Conservation (phyloP, 2,888 invertebrate species). For the Drosophila sordidula region DNA sequence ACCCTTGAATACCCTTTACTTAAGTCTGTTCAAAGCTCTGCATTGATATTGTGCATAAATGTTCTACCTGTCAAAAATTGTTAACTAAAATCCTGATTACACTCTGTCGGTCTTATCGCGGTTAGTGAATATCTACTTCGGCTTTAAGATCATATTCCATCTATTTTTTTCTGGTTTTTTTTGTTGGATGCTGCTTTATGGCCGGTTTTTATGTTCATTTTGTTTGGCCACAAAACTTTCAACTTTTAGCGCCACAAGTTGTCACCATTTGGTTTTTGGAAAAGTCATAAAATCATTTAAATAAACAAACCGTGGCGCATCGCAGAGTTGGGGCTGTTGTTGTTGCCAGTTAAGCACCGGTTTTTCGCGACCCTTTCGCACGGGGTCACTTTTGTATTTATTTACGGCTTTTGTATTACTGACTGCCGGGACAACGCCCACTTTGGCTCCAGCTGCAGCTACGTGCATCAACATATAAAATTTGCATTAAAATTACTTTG, state of each 20-base stretch:
- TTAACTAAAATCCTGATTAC: too few species aligned
- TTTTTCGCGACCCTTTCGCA: slow-evolving; percentile 43
- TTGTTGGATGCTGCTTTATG: slow-evolving; percentile 29
- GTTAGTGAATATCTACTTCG: slow-evolving; percentile 19
- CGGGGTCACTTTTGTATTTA: slow-evolving; percentile 52
- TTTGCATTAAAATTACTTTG: slow-evolving; percentile 82
- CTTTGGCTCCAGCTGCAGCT: slow-evolving; percentile 41
- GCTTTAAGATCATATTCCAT: neutral
- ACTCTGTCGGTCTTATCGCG: too few species aligned
- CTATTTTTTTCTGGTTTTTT: slow-evolving; percentile 5
- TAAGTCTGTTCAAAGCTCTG: too few species aligned
- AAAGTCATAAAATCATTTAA: slow-evolving; percentile 78
- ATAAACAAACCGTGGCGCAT: slow-evolving; percentile 61
- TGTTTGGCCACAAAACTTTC: slow-evolving; percentile 74
- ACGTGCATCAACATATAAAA: slow-evolving; percentile 69
- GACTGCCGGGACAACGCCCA: slow-evolving; percentile 25
- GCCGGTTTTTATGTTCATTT: slow-evolving; percentile 44
- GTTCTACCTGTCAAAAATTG: too few species aligned
- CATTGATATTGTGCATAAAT: too few species aligned
- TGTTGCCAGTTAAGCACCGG: slow-evolving; percentile 45
- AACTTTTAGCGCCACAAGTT: slow-evolving; percentile 78
- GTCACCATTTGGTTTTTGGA: slow-evolving; percentile 75
- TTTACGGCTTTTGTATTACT: slow-evolving; percentile 61
- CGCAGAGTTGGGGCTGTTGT: neutral
- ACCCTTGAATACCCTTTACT: too few species aligned